These are phyloP conservation scores for Hirudinaria manillensis DNA, from an alignment of 2,888 invertebrate genomes.

Conservation along the genomic window DNA sequence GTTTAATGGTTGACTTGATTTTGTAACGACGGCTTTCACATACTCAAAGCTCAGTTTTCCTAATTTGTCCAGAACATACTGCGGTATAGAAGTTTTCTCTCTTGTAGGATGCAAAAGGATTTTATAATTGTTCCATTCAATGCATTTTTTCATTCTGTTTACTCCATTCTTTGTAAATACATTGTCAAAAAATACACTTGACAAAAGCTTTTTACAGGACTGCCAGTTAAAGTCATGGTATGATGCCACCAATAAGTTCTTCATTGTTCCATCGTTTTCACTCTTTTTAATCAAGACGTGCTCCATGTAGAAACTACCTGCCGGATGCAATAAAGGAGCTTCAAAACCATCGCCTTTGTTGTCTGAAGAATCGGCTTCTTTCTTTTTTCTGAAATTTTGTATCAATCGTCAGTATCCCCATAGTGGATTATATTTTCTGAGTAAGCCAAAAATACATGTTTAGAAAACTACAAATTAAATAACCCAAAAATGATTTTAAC, in stretches of 20 bases:
- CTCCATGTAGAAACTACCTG: background rate
- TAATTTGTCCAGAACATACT: too few relatives aligned
- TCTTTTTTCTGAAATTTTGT: background rate
- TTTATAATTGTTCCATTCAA: background rate
- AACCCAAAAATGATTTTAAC: too few relatives aligned
- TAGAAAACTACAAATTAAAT: too few relatives aligned
- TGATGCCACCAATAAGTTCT: background rate
- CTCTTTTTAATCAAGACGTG: constrained; percentile 3
- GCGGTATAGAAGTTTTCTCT: too few relatives aligned
- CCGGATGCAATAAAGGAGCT: background rate
- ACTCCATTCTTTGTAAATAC: background rate
- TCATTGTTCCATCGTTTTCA: background rate
- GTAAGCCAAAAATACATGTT: too few relatives aligned
- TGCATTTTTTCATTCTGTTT: background rate
- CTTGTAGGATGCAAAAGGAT: too few relatives aligned
- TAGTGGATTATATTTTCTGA: too few relatives aligned
- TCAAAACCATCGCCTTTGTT: background rate
- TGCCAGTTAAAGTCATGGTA: background rate
- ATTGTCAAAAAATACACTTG: background rate
- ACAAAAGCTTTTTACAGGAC: background rate
- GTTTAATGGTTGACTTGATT: too few relatives aligned
- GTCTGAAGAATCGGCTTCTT: background rate
- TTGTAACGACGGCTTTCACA: too few relatives aligned
- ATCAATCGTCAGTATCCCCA: too few relatives aligned
- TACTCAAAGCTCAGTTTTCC: too few relatives aligned